Base-by-base conservation (phyloP, 2,888 invertebrate genomes). In the Creontiades dilutus region DNA sequence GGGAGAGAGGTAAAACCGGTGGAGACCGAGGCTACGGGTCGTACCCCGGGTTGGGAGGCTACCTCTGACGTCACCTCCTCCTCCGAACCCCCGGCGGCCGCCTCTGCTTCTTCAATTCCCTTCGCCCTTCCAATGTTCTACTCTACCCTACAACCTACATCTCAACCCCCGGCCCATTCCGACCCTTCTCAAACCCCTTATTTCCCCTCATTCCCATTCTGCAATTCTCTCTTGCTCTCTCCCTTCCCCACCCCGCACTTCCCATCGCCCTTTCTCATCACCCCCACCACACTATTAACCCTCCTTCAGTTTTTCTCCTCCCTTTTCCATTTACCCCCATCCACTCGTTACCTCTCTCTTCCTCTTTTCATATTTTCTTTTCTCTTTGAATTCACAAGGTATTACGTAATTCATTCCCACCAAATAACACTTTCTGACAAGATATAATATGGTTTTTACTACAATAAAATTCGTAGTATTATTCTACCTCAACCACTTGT, bases 201-300 rank as follows among this genome's bases (percentile, higher is more conserved):
- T 61, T 61, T 61, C 61, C 61, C 61, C 68, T 68, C 68, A 68
- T 68, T 68, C 68, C 68, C 68, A 68, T 68, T 68, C 68, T 68
- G 68, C 68, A 68, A 68, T 68, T 68, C 68, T 68, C 68, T 68
- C 68, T 23, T 68, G 23, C 68, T 12, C 68, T 12, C 68, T 11
- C 68, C 27, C 68, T 11, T 23, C 27, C 19, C 23, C 68, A 19
- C 12, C 68, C 57, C n/a, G n/a, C n/a, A 16, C 37, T 37, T 37
- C 57, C 57, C n/a, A 27, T 68, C 68, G 23, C 23, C 23, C 23
- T 52, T 52, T 52, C 11, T 52, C 27, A 12, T 4, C 61, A n/a
- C 61, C 27, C 68, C 16, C 61, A 16, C 68, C 68, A 68, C 68
- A 68, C 68, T 68, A 68, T 68, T 68, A 68, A 68, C 68, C 68